Evolutionary conservation across 2,888 invertebrate genomes (phyloP), one percentile per base, ranked within the genome.

Genomic region (Drosophila kanekoi): DNA sequence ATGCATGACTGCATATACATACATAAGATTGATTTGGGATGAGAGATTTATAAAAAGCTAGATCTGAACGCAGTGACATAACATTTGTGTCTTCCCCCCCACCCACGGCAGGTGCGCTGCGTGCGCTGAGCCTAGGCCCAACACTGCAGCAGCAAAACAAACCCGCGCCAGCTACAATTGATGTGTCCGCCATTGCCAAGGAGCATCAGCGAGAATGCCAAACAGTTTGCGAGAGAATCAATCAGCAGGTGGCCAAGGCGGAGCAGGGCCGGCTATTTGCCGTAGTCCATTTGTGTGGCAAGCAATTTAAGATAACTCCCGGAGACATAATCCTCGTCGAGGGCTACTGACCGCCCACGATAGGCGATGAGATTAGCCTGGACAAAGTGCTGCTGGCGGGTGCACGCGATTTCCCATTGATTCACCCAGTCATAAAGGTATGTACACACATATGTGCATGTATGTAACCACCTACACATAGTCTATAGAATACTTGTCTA

Each of bases 331-430:
- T 98, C 32, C 93, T 97, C 0, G 93, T 98, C 0, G 96, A 96
- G 92, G 97, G 97, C 0, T 95, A 95, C 87, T 97, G 97, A 96
- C 96, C 96, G 33, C 97, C 97, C 2, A 95, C 94, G 54, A 94
- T 95, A 59, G 97, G 97, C 0, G 97, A 98, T 89, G 93, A 95
- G 92, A 94, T 98, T 56, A 95, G 94, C 71, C 92, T 98, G 48
- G 97, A 98, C 85, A 98, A 98, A 93, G 96, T 98, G 3, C 90
- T 98, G 51, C 89, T 97, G 20, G 95, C 96, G 3, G 98, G 97
- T 0, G 94, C 95, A 4, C 94, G 94, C 73, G 96, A 97, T 90
- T 98, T 98, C 79, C 96, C 97, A 0, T 92, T 98, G 0, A 93
- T 97, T 71, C n/a, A n/a, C n/a, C n/a, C n/a, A n/a, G n/a, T n/a